Evolutionary conservation across 1,140 invertebrate genomes (phyloP), one percentile per base, ranked within the genome.

Genomic region (Hyphantria cunea): DNA sequence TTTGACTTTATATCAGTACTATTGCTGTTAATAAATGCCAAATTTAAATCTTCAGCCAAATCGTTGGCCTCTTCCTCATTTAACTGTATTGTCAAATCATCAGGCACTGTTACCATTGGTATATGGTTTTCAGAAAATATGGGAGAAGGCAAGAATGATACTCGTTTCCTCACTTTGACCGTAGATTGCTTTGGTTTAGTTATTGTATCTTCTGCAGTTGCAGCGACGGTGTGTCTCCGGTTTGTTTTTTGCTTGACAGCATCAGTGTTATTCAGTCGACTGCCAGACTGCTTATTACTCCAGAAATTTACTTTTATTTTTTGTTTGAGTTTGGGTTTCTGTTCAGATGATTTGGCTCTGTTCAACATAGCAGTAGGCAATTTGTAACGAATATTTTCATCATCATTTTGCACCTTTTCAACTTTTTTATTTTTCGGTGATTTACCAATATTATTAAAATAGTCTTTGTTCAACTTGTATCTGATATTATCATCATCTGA

Each of bases 281-380:
- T 82, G 0, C 62, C 50, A 32, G 71, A 64, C 71, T 75, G 72
- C 60, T 88, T 90, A 60, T 76, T 84, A 58, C 88, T 90, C 88
- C 86, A 90, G 52, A 90, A 90, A 47, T 90, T 90, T 0, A 90
- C 86, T 76, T 90, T 90, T 6, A 89, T 87, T 76, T 84, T 88
- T 9, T 80, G 72, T 76, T 86, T 90, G n/a, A 71, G 66, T 72
- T 89, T 86, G 11, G 67, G 62, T 59, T 86, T 88, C 33, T 32
- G 48, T 14, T 60, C 56, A 31, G 82, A 87, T 31, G 71, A 64
- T 70, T 89, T 88, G 13, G 65, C 58, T 61, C 84, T 88, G 17
- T 60, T 60, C 49, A 74, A 17, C 10, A 44, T 13, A 13, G 64
- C 53, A 60, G 74, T 55, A 14, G 84, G 77, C 55, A 90, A 81